phyloP scores from a whole-genome alignment of 2,797 vertebrate species.

The Neomorphus geoffroyi region DNA sequence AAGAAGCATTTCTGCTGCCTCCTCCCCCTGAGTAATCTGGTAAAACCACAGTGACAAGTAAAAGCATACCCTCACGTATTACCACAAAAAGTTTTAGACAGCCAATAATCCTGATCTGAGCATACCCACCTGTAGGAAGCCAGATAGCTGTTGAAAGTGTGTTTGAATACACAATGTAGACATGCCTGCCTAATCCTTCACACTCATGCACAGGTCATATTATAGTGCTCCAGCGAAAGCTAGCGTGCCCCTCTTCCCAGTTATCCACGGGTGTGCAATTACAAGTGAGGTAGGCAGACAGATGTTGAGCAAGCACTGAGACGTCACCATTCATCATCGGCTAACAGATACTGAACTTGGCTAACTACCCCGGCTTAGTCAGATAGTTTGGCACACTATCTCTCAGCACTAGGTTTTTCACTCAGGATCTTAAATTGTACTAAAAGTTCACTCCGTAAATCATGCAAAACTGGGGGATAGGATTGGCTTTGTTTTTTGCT shows the following conservation, averaged over 20 bases:
- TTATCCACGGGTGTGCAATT: not conserved
- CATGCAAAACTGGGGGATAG: not conserved
- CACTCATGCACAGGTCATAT: not conserved
- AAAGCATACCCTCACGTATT: not conserved
- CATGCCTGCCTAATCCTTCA: conserved; percentile 5
- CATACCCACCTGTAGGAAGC: not conserved
- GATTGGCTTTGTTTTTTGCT: not conserved
- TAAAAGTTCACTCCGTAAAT: conserved; percentile 8
- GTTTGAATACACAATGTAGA: not conserved
- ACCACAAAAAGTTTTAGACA: not conserved
- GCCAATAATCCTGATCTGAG: not conserved
- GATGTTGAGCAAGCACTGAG: conserved; percentile 46
- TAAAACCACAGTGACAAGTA: not conserved
- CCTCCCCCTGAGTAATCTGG: conserved; percentile 1
- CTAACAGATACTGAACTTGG: conserved; percentile 47
- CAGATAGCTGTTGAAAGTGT: not conserved
- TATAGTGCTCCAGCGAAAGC: not conserved
- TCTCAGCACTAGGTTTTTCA: conserved; percentile 38
- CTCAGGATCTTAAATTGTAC: not conserved
- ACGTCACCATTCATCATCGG: conserved; percentile 33
- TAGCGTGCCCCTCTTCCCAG: not conserved
- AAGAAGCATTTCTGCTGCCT: not conserved
- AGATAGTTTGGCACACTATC: conserved; percentile 30
- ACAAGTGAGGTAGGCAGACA: conserved; percentile 34
- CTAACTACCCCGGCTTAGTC: conserved; percentile 5